These are phyloP conservation scores for Emydoidea blandingii DNA, from an alignment of 2,797 vertebrate genomes.

Conservation along the genomic window DNA sequence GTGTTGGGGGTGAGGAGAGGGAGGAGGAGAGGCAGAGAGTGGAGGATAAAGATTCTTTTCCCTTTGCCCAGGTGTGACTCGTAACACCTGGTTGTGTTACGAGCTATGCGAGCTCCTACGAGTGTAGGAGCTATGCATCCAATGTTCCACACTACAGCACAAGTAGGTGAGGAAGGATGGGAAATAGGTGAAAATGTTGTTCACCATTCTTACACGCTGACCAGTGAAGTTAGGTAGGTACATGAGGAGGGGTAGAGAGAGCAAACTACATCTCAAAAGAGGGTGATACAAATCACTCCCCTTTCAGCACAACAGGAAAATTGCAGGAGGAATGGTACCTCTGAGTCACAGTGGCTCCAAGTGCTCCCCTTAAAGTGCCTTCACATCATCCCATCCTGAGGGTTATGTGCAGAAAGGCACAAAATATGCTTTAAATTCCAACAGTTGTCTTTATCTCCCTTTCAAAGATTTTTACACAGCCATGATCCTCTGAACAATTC, in stretches of 20 bases:
- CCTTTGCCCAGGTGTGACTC: neutral
- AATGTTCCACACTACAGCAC: no score
- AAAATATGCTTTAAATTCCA: rapidly evolving
- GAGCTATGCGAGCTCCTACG: no score
- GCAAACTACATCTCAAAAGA: neutral
- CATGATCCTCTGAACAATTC: neutral
- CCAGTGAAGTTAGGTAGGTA: neutral
- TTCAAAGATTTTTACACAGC: neutral
- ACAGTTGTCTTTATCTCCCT: neutral
- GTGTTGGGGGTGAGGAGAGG: neutral
- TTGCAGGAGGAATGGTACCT: neutral
- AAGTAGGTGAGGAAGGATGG: neutral
- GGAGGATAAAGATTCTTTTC: neutral
- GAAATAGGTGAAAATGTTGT: neutral
- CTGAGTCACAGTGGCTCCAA: neutral
- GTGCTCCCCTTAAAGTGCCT: neutral
- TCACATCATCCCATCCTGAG: neutral
- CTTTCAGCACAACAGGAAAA: neutral
- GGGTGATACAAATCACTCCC: neutral
- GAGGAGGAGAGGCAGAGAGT: neutral
- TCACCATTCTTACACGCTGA: neutral
- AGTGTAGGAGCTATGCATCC: neutral
- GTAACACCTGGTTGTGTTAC: no score
- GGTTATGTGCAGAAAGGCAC: neutral
- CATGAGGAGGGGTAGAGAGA: no score